These are phyloP conservation scores for Vanacampus margaritifer DNA, from an alignment of 2,113 vertebrate species.

Conservation along the genomic window DNA sequence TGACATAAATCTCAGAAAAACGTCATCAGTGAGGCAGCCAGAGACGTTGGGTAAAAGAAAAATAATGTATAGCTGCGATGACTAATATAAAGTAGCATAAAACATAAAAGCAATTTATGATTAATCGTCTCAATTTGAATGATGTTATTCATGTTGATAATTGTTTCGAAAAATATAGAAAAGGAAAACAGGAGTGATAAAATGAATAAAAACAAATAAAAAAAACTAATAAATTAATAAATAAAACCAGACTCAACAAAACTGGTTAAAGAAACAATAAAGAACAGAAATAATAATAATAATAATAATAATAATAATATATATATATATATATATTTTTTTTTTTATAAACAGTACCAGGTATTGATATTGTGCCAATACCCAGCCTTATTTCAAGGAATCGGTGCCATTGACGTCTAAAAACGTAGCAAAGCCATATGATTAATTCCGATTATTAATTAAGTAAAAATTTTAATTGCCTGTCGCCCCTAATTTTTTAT, in stretches of 20 bases:
- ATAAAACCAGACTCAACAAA: not conserved
- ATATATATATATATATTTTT: too few species aligned
- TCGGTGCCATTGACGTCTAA: too few species aligned
- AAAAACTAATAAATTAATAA: too few species aligned
- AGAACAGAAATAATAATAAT: not conserved
- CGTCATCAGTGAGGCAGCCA: not conserved
- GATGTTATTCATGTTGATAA: not conserved
- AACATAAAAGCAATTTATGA: not conserved
- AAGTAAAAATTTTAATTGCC: too few species aligned
- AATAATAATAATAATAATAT: not conserved
- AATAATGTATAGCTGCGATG: not conserved
- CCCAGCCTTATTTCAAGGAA: too few species aligned
- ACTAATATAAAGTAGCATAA: not conserved
- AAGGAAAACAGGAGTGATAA: not conserved
- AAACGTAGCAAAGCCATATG: too few species aligned
- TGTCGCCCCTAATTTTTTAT: too few species aligned
- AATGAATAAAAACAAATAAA: too few species aligned
- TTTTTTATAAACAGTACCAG: too few species aligned
- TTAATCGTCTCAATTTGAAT: not conserved
- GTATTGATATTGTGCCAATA: too few species aligned
- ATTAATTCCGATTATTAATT: too few species aligned
- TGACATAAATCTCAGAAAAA: not conserved
- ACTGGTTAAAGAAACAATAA: not conserved
- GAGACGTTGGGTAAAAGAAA: not conserved
- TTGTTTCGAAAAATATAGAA: not conserved